These are phyloP conservation scores for Baccha elongata DNA, from an alignment of 2,888 invertebrate species.

Conservation along the genomic window DNA sequence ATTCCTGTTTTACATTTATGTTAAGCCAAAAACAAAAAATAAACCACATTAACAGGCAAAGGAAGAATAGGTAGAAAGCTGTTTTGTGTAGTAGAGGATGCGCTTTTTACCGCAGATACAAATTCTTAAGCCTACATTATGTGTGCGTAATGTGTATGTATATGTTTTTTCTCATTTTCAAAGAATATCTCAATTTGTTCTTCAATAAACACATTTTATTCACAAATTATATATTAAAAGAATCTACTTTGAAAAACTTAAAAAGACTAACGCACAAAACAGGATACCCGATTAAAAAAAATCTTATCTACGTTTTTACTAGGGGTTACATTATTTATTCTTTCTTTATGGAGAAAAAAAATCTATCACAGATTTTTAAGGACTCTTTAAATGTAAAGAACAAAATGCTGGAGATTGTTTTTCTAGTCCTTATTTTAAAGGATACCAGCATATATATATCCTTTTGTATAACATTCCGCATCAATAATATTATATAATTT, in stretches of 20 bases:
- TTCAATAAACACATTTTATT: slow-evolving; percentile 6
- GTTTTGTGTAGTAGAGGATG: slow-evolving; percentile 39
- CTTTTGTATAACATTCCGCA: slow-evolving; percentile 16
- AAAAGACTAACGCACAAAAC: neutral
- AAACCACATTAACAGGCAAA: slow-evolving; percentile 26
- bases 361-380: slow-evolving; percentile 41
- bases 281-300: slow-evolving; percentile 1
- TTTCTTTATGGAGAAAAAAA: slow-evolving; percentile 33
- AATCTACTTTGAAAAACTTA: neutral
- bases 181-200: slow-evolving; percentile 45
- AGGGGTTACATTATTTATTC: neutral
- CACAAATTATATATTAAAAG: slow-evolving; percentile 21
- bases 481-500: slow-evolving; percentile 67
- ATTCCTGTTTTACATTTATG: slow-evolving; percentile 43
- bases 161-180: slow-evolving; percentile 39
- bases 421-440: slow-evolving; percentile 7
- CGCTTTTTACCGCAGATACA: slow-evolving; percentile 57
- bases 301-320: too few species aligned
- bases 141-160: slow-evolving; percentile 6
- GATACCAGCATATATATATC: slow-evolving; percentile 1
- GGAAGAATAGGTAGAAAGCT: slow-evolving; percentile 40
- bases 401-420: neutral
- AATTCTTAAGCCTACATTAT: slow-evolving; percentile 42
- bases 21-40: slow-evolving; percentile 32
- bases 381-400: slow-evolving; percentile 16